Evolutionary conservation across 2,888 invertebrate genomes (phyloP).

Genomic region (Dioctria rufipes): DNA sequence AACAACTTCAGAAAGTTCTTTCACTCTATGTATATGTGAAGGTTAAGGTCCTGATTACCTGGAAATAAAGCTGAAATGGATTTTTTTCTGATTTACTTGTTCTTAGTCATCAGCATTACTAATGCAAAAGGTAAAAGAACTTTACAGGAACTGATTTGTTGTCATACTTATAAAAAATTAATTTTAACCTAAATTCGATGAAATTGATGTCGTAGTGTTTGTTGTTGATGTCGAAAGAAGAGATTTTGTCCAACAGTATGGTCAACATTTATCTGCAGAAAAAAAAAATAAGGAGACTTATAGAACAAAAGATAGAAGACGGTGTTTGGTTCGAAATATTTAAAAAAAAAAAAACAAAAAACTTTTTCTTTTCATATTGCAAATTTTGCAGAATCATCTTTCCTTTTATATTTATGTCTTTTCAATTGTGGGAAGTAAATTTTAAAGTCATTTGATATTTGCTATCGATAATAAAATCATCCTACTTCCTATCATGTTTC

Average conservation of each 20-base stretch:
- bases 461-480: not conserved
- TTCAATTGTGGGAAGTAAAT: not conserved
- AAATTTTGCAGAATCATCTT: constrained; percentile 3
- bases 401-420: constrained; percentile 1
- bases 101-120: constrained; percentile 43
- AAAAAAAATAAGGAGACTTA: no score
- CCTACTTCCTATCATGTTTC: not conserved
- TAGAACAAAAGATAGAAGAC: no score
- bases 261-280: no score
- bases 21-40: not conserved
- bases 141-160: constrained; percentile 29
- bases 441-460: constrained; percentile 31
- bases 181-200: not conserved
- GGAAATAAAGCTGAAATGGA: constrained; percentile 47
- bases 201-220: not conserved
- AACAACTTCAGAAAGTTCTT: not conserved
- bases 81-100: constrained; percentile 52
- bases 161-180: constrained; percentile 14
- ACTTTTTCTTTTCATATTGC: not conserved
- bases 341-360: no score
- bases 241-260: no score
- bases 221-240: no score
- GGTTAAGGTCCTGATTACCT: constrained; percentile 1
- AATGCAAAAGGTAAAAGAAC: constrained; percentile 52
- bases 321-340: no score